Conservation (phyloP, 2,113 vertebrate genomes). For the Hystrix brachyura region DNA sequence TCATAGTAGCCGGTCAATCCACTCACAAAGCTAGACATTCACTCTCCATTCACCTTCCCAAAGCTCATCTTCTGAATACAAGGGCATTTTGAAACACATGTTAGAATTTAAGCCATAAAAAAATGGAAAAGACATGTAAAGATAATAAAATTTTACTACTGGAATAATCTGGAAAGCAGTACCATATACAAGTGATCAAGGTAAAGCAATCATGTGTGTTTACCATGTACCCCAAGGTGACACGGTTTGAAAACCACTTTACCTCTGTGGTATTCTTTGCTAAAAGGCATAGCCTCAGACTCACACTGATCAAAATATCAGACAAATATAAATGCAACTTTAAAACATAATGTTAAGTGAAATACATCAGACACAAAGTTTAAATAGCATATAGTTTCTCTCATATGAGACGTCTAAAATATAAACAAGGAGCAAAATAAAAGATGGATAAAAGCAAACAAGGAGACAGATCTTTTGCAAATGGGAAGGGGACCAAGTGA, state of each 20-base stretch:
- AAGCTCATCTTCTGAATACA: not conserved
- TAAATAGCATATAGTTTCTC: not conserved
- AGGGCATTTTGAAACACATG: not conserved
- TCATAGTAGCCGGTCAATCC: not conserved
- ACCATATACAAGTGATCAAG: not conserved
- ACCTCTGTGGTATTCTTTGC: not conserved
- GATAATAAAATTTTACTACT: not conserved
- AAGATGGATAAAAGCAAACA: not conserved
- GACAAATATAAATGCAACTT: not conserved
- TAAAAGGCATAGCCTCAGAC: not conserved
- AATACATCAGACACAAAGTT: not conserved
- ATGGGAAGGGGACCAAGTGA: not conserved
- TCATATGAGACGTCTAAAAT: not conserved
- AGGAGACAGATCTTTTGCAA: not conserved
- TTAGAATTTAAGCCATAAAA: not conserved
- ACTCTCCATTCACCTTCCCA: not conserved
- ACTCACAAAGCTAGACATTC: not conserved
- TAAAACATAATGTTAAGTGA: not conserved
- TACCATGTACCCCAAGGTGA: not conserved
- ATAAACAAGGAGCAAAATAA: not conserved
- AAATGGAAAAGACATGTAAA: not conserved
- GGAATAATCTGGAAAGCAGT: not conserved
- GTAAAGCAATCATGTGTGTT: not conserved
- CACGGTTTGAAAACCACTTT: not conserved
- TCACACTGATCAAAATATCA: not conserved